Conservation (phyloP, 1,140 invertebrate species). For the Micrasema minimum region DNA sequence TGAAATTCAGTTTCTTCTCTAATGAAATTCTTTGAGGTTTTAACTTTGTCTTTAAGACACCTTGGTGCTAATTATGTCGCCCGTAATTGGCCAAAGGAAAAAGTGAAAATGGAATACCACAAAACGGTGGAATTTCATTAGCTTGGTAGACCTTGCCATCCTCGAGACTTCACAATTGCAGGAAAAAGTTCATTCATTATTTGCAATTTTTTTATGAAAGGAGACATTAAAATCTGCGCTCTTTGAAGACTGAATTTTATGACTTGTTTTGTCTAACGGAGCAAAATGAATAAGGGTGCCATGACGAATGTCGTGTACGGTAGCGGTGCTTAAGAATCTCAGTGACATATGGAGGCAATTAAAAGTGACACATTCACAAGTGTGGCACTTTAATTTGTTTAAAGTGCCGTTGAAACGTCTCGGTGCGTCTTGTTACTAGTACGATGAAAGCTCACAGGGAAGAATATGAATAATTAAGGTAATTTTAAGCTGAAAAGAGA, state of each 20-base stretch:
- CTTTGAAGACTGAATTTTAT: too few species aligned
- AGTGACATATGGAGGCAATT: slow-evolving; percentile 30
- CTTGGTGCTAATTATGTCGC: slow-evolving; percentile 34
- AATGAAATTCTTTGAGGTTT: slow-evolving; percentile 47
- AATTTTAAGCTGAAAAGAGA: too few species aligned
- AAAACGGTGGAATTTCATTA: too few species aligned
- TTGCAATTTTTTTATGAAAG: too few species aligned
- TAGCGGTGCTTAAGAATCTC: slow-evolving; percentile 10
- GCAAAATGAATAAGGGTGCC: not conserved
- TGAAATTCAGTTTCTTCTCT: too few species aligned
- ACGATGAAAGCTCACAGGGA: slow-evolving; percentile 8
- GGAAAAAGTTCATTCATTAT: too few species aligned
- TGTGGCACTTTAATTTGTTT: slow-evolving; percentile 23
- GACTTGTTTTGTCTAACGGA: slow-evolving; percentile 1
- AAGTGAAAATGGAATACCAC: slow-evolving; percentile 18
- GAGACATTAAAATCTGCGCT: too few species aligned
- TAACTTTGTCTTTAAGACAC: slow-evolving; percentile 34
- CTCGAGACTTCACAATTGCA: slow-evolving; percentile 4
- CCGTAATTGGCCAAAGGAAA: slow-evolving; percentile 30
- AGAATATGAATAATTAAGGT: too few species aligned
- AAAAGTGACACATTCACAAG: slow-evolving; percentile 23
- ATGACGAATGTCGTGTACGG: slow-evolving; percentile 1
- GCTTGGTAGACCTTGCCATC: too few species aligned
- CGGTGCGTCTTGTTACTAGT: slow-evolving; percentile 14
- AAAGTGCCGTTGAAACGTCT: not conserved